Base-by-base conservation (phyloP, 2,888 invertebrate species). In the Pilophorus perplexus region DNA sequence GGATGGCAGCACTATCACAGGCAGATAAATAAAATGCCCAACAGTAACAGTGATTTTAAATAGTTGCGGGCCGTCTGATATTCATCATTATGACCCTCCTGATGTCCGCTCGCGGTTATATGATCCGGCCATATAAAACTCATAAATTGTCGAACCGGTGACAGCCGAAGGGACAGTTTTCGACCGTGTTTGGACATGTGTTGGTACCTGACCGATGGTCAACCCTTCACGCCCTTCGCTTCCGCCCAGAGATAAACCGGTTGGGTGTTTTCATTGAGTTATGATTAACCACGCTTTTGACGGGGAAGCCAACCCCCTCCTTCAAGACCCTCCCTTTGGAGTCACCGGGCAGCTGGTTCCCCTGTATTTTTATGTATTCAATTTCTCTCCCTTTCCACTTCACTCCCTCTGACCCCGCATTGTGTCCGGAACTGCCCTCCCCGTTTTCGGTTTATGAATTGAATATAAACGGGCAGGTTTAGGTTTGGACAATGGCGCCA, bases 221-320 rank as follows among this genome's bases (percentile, higher is more conserved):
- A 22, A n/a, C 52, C 52, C 3, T 25, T 52, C 52, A 55, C 55
- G 33, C 55, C 33, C 22, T 20, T 14, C 38, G 16, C 20, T 33
- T 55, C 38, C 55, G 22, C 3, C 22, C 1, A 18, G 14, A 2
- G 3, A 18, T 5, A n/a, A 55, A 55, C 55, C 55, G 55, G 55
- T 55, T 38, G 20, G 42, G 23, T 60, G 60, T 60, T 60, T 62
- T 62, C 60, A 62, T 62, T 23, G 60, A 46, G 60, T 46, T 46
- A 62, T 62, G 60, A 62, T 62, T 62, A 62, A 62, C 60, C 60
- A 62, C 46, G 60, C 60, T 46, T 33, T 6, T 38, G 20, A 33
- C 28, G 27, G 10, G 28, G 22, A 33, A 18, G 33, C 38, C 55
- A 1, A n/a, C 3, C 12, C 37, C 55, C 22, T 38, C 55, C 5